These are phyloP conservation scores for Drosophila kepulauana DNA, from an alignment of 1,140 invertebrate genomes.

Conservation along the genomic window DNA sequence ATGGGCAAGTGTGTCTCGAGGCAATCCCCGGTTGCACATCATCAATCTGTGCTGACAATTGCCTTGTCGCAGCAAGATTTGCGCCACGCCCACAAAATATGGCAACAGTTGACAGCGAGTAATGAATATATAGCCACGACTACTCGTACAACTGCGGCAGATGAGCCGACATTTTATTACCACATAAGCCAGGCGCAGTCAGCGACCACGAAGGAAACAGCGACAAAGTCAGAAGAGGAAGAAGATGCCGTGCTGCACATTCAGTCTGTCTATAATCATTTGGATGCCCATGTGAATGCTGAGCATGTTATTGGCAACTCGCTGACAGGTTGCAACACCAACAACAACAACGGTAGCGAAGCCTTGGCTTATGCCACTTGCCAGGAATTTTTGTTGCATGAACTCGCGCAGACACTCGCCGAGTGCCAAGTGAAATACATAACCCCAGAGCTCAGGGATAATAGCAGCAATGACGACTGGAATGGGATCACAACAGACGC, in stretches of 20 bases:
- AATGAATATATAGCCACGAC: conserved; percentile 78
- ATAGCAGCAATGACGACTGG: not conserved
- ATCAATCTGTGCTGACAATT: conserved; percentile 82
- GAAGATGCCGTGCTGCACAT: conserved; percentile 50
- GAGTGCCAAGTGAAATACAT: conserved; percentile 23
- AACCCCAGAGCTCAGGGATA: conserved; percentile 1
- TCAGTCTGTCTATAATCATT: conserved; percentile 67
- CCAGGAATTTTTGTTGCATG: conserved; percentile 69
- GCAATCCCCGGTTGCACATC: conserved; percentile 64
- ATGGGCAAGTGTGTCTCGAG: conserved; percentile 84
- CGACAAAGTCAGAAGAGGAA: not conserved
- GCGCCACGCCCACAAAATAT: conserved; percentile 80
- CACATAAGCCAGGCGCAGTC: conserved; percentile 49
- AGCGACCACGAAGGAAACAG: not conserved
- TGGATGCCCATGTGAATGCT: conserved; percentile 51
- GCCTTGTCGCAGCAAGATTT: conserved; percentile 78
- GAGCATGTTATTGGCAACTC: conserved; percentile 39
- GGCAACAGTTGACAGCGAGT: conserved; percentile 81
- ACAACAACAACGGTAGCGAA: conserved; percentile 2
- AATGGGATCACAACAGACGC: not conserved
- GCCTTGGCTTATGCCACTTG: conserved; percentile 56
- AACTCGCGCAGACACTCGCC: conserved; percentile 41
- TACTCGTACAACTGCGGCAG: conserved; percentile 16
- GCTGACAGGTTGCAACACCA: conserved; percentile 37
- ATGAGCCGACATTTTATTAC: conserved; percentile 70